These are phyloP conservation scores for Poecile montanus DNA, from an alignment of 2,797 vertebrate genomes.

Conservation along the genomic window DNA sequence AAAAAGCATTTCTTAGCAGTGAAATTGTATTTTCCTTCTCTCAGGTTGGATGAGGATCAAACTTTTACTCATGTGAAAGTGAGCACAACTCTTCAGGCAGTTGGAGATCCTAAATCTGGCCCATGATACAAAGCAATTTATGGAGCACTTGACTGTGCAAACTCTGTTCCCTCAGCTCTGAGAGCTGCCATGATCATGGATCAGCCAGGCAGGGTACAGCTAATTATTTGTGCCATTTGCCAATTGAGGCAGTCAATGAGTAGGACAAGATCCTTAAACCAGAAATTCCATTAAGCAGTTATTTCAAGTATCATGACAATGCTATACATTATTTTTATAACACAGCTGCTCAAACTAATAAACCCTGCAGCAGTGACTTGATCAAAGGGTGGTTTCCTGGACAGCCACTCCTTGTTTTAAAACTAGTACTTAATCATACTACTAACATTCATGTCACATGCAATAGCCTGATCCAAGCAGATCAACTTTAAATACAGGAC, in stretches of 20 bases:
- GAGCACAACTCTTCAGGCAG: not conserved
- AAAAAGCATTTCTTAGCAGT: not conserved
- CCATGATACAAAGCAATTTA: not conserved
- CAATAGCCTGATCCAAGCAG: not conserved
- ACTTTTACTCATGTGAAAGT: not conserved
- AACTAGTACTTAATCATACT: not conserved
- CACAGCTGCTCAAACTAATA: not conserved
- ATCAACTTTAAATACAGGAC: not conserved
- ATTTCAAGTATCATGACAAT: not conserved
- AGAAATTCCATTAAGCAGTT: not conserved
- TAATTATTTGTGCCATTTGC: not conserved
- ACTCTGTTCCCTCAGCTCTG: not conserved
- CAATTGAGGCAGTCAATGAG: not conserved
- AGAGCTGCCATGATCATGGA: not conserved
- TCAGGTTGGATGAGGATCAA: not conserved
- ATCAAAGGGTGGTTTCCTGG: not conserved
- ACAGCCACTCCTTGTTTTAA: not conserved
- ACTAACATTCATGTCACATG: not conserved
- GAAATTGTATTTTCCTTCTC: not conserved
- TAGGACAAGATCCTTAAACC: not conserved
- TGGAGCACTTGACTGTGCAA: not conserved
- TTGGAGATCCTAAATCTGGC: not conserved
- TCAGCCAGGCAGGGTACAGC: not conserved
- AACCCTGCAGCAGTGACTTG: not conserved
- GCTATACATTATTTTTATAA: not conserved